Conservation (phyloP, 1,140 invertebrate species). For the Halyomorpha halys region DNA sequence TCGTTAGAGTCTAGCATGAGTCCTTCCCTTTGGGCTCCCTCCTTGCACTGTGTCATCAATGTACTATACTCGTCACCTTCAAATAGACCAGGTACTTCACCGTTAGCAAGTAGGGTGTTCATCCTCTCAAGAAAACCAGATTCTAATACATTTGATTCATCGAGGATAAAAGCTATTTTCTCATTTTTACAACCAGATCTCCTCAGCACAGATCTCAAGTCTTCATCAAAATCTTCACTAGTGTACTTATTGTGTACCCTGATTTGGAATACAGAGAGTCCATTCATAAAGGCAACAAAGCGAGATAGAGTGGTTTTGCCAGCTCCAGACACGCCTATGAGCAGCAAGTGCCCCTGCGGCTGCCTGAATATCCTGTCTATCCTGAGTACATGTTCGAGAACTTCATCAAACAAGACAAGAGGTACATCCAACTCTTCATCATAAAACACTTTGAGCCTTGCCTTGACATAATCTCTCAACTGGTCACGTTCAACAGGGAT, state of each 20-base stretch:
- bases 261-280: constrained; percentile 94
- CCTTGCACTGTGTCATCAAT: constrained; percentile 99
- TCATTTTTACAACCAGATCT: constrained; percentile 95
- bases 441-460: constrained; percentile 93
- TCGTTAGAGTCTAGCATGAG: constrained; percentile 97
- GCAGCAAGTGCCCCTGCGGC: constrained; percentile 90
- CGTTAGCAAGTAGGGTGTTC: constrained; percentile 98
- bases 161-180: constrained; percentile 98
- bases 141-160: constrained; percentile 98
- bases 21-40: constrained; percentile 94
- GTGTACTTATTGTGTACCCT: constrained; percentile 99
- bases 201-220: constrained; percentile 83
- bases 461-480: constrained; percentile 91
- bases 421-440: constrained; percentile 99
- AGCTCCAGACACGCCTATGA: constrained; percentile 95
- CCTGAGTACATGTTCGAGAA: constrained; percentile 93
- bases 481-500: constrained; percentile 91
- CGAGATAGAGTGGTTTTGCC: constrained; percentile 97
- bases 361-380: constrained; percentile 99
- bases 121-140: constrained; percentile 97
- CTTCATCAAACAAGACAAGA: constrained; percentile 96
- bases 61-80: constrained; percentile 95
- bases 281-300: constrained; percentile 99
- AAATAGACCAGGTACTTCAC: constrained; percentile 90
- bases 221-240: constrained; percentile 97